These are phyloP conservation scores for Microctonus hyperodae DNA, from an alignment of 2,888 invertebrate species.

Conservation along the genomic window DNA sequence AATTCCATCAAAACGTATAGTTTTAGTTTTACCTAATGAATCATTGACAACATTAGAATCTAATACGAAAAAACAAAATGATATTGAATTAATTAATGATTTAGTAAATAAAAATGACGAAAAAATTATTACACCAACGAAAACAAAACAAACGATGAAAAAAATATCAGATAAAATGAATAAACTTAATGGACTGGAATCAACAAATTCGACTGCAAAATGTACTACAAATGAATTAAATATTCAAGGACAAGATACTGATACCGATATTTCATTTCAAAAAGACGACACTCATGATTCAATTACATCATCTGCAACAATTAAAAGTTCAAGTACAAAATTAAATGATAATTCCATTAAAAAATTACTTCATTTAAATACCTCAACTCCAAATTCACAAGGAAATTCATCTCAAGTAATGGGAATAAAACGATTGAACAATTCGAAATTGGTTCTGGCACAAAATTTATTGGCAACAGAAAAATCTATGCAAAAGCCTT, in stretches of 20 bases:
- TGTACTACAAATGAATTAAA: too few relatives aligned
- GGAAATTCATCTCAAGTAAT: background rate
- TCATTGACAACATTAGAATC: background rate
- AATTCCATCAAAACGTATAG: background rate
- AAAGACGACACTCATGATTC: too few relatives aligned
- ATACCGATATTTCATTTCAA: too few relatives aligned
- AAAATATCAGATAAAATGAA: too few relatives aligned
- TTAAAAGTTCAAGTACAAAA: background rate
- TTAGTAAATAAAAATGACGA: too few relatives aligned
- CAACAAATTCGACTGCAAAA: too few relatives aligned
- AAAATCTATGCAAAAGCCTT: background rate
- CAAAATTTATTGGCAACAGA: background rate
- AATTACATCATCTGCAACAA: background rate
- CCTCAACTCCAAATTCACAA: background rate
- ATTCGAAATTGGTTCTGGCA: background rate
- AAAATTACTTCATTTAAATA: background rate
- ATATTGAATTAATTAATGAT: too few relatives aligned
- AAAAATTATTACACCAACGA: too few relatives aligned
- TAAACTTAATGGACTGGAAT: too few relatives aligned
- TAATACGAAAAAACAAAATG: background rate
- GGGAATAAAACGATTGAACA: background rate
- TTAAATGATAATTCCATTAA: background rate
- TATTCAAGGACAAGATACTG: too few relatives aligned
- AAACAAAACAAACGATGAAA: too few relatives aligned
- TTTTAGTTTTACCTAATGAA: constrained; percentile 1